Conservation (phyloP, 2,888 invertebrate genomes). For the Scaptomyza flava region DNA sequence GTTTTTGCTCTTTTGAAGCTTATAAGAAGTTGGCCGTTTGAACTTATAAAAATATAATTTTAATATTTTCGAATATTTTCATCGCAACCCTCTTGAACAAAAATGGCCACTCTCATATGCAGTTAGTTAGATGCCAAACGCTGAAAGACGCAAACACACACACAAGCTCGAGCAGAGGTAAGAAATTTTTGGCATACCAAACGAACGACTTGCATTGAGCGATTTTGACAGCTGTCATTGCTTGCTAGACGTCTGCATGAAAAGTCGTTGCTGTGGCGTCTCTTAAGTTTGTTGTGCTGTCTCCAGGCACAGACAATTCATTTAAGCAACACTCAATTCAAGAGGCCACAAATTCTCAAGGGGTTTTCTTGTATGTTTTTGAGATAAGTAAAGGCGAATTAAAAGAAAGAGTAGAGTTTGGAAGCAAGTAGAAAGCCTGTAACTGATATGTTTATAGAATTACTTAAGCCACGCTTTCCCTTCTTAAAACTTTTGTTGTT, state of each 20-base stretch:
- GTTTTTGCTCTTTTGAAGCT: no score
- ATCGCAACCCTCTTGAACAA: slow-evolving; percentile 14
- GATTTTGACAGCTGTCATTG: slow-evolving; percentile 77
- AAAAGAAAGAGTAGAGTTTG: not conserved
- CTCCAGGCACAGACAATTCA: slow-evolving; percentile 54
- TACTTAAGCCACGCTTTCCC: not conserved
- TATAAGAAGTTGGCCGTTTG: no score
- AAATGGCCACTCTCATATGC: slow-evolving; percentile 64
- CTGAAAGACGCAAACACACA: slow-evolving; percentile 23
- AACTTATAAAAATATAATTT: no score
- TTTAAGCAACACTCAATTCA: slow-evolving; percentile 28
- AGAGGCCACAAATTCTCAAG: slow-evolving; percentile 8
- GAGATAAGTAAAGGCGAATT: slow-evolving; percentile 16
- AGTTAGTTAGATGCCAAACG: slow-evolving; percentile 49
- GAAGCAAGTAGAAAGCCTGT: slow-evolving; percentile 12
- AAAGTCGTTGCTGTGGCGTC: slow-evolving; percentile 2
- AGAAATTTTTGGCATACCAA: slow-evolving; percentile 56
- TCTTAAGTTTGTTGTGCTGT: slow-evolving; percentile 23
- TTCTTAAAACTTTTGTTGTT: not conserved
- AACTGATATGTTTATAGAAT: not conserved
- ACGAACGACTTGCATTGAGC: slow-evolving; percentile 61
- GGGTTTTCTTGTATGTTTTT: slow-evolving; percentile 9
- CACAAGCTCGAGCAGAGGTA: slow-evolving; percentile 25
- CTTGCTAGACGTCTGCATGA: slow-evolving; percentile 45
- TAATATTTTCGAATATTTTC: no score